Base-by-base conservation (phyloP, 2,888 invertebrate species). In the Brachyopa scutellaris region DNA sequence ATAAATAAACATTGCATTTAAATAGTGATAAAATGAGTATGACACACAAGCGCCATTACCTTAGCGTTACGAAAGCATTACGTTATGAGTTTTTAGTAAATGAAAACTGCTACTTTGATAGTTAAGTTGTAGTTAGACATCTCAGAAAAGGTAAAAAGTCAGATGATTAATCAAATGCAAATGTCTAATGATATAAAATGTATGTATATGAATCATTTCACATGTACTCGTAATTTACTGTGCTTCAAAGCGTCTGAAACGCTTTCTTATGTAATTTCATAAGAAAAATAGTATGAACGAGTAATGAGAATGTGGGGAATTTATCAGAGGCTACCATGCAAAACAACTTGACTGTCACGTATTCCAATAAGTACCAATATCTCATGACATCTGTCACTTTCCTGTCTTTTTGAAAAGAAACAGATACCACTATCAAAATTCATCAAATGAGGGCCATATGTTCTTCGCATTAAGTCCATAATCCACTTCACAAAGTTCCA, bases 31-130 rank as follows among this genome's bases (percentile, higher is more conserved):
- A 55, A 33, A 31, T 42, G 19, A 21, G 33, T 38, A 6, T 21
- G 9, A 9, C 4, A 42, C 29, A 19, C 40, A 31, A 53, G 66
- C 66, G 66, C 66, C 66, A 53, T 19, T n/a, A n/a, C n/a, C n/a
- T n/a, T n/a, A n/a, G n/a, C n/a, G n/a, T n/a, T n/a, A n/a, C n/a
- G n/a, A n/a, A n/a, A n/a, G n/a, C n/a, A n/a, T n/a, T n/a, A n/a
- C n/a, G n/a, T n/a, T n/a, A n/a, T n/a, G n/a, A n/a, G n/a, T n/a
- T n/a, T n/a, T n/a, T n/a, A n/a, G n/a, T n/a, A 7, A 17, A 9
- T 17, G 26, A 2, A 29, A 8, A 6, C 17, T 5, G 19, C 51
- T n/a, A 33, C 29, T 19, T 1, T n/a, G n/a, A n/a, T n/a, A n/a
- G n/a, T n/a, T n/a, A n/a, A n/a, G n/a, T n/a, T n/a, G n/a, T n/a